Evolutionary conservation across 2,888 invertebrate species (phyloP), one percentile per base, ranked within the genome.

Genomic region (Sphecodes monilicornis): DNA sequence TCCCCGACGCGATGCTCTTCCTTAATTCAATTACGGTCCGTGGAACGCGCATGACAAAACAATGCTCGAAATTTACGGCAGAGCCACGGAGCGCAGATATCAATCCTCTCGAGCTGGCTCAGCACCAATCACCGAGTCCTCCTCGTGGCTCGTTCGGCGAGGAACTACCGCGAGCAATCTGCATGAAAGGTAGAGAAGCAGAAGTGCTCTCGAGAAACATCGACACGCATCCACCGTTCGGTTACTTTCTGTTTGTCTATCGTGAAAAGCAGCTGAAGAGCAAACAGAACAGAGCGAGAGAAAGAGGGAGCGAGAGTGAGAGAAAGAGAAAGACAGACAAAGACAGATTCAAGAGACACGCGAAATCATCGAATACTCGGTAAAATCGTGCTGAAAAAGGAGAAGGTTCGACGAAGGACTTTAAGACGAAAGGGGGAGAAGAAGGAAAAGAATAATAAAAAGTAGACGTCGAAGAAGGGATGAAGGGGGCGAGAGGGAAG

Each of bases 81-180:
- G 69, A 64, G 41, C 69, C 46, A 36, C 64, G 70, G 75, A 71
- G 75, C 79, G 70, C 18, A 74, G 69, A 41, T 70, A 54, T 75
- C 82, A 36, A 75, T 57, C 66, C 64, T 36, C 70, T 76, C 64
- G 71, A 75, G 76, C 76, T 64, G 68, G 32, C 73, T 80, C 81
- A 69, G 81, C 64, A 70, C 43, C 77, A 76, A 79, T 82, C 78
- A 50, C 66, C 60, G 60, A 60, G 50, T 70, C 68, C 70, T 73
- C 76, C 32, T 70, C 29, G 57, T 22, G 26, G 29, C 57, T 39
- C 43, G 43, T 64, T 76, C 60, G 32, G n/a, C 39, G 75, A 69
- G 71, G 66, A 73, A 69, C 41, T 74, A 46, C 60, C 43, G n/a
- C 41, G 26, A 68, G 72, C 77, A 86, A 86, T 88, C 88, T 78